Base-by-base conservation (phyloP, 2,797 vertebrate genomes). In the Sylvia borin region DNA sequence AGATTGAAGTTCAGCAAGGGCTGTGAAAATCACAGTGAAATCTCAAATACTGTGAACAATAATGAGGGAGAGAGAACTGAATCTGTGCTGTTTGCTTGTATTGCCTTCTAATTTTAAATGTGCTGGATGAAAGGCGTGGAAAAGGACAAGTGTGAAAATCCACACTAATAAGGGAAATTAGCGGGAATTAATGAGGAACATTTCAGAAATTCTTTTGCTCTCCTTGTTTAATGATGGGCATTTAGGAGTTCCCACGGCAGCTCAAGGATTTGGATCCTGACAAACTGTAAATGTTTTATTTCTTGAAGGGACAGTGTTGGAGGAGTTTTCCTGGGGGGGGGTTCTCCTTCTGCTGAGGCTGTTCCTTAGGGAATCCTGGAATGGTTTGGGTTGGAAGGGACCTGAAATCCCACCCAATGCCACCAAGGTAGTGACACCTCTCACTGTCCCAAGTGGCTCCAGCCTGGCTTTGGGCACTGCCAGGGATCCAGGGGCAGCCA, bases 381-480 rank as follows among this genome's bases (percentile, higher is more conserved):
- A 42, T 40, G 47, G 40, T 34, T 47, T 54, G 54, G n/a, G 21
- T 31, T 1, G 29, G 32, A 13, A 34, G 2, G 31, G 38, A 34
- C 24, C 20, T 40, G 1, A 53, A 66, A 65, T 0, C 16, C 13
- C 51, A 38, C 0, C 48, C 36, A 42, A 12, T 7, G 4, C 36
- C 50, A 42, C 34, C 34, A 19, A 36, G 15, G 26, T 74, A 65
- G 43, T 36, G 75, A 51, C 75, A 29, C 3, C 24, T 79, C 7
- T 36, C 27, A n/a, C 32, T 10, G 5, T 19, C 51, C 58, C 58
- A 11, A 31, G 13, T 0, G 2, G 48, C 4, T 48, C 50, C 72
- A 77, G 0, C 31, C 12, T 34, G 34, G 16, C 48, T 42, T 50
- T 18, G 66, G 21, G 0, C 57, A 27, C 12, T 48, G 0, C 31